Conservation (phyloP, 2,113 vertebrate species). For the Isichthys henryi region DNA sequence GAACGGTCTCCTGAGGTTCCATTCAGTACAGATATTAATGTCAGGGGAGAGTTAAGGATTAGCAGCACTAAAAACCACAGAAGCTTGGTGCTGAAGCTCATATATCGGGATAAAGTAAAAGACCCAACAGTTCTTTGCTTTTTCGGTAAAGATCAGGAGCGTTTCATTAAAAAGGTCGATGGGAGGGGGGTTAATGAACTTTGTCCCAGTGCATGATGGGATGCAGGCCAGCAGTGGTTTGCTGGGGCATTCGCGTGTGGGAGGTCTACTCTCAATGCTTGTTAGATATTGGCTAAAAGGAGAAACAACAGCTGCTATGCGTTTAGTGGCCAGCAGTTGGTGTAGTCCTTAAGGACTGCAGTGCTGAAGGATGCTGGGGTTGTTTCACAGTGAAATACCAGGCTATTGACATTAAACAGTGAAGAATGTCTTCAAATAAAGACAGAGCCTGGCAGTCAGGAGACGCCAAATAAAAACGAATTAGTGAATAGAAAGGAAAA, state of each 20-base stretch:
- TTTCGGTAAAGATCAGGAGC: not conserved
- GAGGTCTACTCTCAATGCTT: not conserved
- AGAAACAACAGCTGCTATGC: not conserved
- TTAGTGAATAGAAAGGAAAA: slow-evolving; percentile 2
- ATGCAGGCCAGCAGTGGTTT: not conserved
- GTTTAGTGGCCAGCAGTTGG: not conserved
- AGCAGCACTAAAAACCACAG: not conserved
- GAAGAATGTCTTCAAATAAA: not conserved
- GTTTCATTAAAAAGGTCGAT: not conserved
- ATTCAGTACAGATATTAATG: not conserved
- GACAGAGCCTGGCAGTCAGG: not conserved
- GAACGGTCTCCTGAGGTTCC: not conserved
- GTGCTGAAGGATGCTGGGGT: not conserved
- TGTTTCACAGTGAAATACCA: not conserved
- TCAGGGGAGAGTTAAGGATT: not conserved
- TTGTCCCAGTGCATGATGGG: not conserved
- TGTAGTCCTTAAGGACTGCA: not conserved
- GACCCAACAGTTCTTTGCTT: not conserved
- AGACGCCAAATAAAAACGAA: not conserved
- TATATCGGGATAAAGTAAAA: not conserved
- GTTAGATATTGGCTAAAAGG: not conserved
- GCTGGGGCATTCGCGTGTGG: not conserved
- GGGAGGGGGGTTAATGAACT: no score
- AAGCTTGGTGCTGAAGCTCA: not conserved
- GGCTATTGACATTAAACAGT: not conserved